These are phyloP conservation scores for Dermochelys coriacea DNA, from an alignment of 2,797 vertebrate species.

Conservation along the genomic window DNA sequence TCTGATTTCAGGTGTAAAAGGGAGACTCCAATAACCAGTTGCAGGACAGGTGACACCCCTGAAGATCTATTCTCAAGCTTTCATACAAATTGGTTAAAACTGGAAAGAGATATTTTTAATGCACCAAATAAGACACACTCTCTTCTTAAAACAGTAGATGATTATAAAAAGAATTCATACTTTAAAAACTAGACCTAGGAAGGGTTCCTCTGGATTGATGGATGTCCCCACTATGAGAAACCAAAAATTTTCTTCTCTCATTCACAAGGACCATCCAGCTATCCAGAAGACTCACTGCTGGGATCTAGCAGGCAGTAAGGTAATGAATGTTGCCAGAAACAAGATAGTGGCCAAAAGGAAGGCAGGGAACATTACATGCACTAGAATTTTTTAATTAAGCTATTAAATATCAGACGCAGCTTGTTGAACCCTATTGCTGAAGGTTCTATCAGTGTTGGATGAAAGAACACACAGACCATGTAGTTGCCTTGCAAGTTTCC, in stretches of 20 bases:
- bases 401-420: background rate
- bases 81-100: background rate
- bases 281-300: background rate
- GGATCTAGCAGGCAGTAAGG: background rate
- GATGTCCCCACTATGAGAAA: background rate
- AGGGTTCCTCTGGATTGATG: background rate
- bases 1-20: fast-evolving
- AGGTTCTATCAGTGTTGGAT: background rate
- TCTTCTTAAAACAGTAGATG: background rate
- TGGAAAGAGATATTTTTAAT: background rate
- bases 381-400: background rate
- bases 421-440: background rate
- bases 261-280: background rate
- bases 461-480: background rate
- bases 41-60: background rate
- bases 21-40: background rate
- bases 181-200: background rate
- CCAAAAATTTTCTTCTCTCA: background rate
- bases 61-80: background rate
- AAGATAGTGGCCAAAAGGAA: background rate
- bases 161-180: background rate
- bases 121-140: background rate
- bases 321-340: background rate
- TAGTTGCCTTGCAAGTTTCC: background rate
- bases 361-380: background rate